Base-by-base conservation (phyloP, 2,113 vertebrate genomes). In the Rhegmatorhina hoffmannsi region DNA sequence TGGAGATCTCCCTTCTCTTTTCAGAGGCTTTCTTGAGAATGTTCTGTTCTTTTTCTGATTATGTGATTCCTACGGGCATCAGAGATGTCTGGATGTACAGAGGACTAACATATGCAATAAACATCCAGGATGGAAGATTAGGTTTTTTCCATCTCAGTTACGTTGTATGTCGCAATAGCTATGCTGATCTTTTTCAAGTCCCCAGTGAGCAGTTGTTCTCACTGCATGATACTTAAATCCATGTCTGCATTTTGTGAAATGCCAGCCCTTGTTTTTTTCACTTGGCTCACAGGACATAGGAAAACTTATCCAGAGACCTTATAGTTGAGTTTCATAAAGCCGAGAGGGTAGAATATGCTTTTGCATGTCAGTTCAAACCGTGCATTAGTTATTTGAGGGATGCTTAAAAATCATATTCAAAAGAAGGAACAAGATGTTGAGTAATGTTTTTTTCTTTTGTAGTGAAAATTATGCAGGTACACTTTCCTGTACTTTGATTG, bases 21-120 rank as follows among this genome's bases (percentile, higher is more conserved):
- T n/a, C 28, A 67, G 70, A 91, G 70, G 34, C 43, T 91, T 94
- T 89, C 80, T 94, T 63, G 62, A 66, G 89, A 90, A 95, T 59
- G 73, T 93, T 90, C 90, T 90, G 88, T 87, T 90, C 90, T 92
- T 84, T 92, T 84, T 73, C 53, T 76, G 63, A 77, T 90, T 62
- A 55, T 91, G 78, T 3, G 36, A 86, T 88, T 75, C 72, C 70
- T 84, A 6, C 0, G 10, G 84, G 69, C 83, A 63, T 78, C 85
- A 69, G 55, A 11, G 38, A 24, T 64, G 36, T 53, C 73, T 84
- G 64, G 40, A 90, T 67, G 72, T 92, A 87, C 84, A 76, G 49
- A 44, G 80, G 28, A n/a, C 64, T 69, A 93, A 67, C n/a, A 10
- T 49, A 81, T 76, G 63, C 92, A 80, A 40, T 77, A 94, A 93